Evolutionary conservation across 2,888 invertebrate genomes (phyloP).

Genomic region (Tipula unca): DNA sequence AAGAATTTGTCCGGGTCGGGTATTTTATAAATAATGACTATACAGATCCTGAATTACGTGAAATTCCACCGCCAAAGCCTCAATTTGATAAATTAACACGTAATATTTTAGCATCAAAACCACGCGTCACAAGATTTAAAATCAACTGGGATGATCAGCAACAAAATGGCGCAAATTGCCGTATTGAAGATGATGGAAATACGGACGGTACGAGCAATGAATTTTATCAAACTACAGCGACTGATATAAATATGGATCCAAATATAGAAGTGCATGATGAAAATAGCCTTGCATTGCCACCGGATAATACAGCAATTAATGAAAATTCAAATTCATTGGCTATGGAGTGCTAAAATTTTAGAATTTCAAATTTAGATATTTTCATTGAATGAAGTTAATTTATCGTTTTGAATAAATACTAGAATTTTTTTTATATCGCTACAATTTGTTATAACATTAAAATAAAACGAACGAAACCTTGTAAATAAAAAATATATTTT

Average conservation of each 20-base stretch:
- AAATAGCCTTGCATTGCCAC: conserved; percentile 37
- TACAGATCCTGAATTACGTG: conserved; percentile 80
- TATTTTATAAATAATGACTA: conserved; percentile 99
- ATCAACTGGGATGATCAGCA: conserved; percentile 90
- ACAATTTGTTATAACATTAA: neutral
- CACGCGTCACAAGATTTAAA: conserved; percentile 91
- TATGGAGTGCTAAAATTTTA: conserved; percentile 39
- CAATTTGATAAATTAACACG: conserved; percentile 81
- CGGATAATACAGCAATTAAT: conserved; percentile 36
- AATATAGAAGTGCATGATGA: conserved; percentile 32
- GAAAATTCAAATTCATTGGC: conserved; percentile 43
- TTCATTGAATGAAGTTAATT: neutral
- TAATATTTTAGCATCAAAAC: conserved; percentile 66
- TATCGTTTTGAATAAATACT: neutral
- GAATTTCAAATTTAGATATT: neutral
- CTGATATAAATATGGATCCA: conserved; percentile 14
- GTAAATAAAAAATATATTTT: conserved; percentile 14
- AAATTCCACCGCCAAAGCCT: conserved; percentile 89
- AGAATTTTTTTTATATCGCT: neutral
- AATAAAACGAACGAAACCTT: neutral
- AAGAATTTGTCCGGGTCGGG: conserved; percentile 95
- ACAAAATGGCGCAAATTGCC: conserved; percentile 30
- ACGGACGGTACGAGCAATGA: neutral
- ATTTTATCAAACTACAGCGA: neutral
- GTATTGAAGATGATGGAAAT: conserved; percentile 23